Evolutionary conservation across 2,888 invertebrate genomes (phyloP).

Genomic region (Augochlorella aurata): DNA sequence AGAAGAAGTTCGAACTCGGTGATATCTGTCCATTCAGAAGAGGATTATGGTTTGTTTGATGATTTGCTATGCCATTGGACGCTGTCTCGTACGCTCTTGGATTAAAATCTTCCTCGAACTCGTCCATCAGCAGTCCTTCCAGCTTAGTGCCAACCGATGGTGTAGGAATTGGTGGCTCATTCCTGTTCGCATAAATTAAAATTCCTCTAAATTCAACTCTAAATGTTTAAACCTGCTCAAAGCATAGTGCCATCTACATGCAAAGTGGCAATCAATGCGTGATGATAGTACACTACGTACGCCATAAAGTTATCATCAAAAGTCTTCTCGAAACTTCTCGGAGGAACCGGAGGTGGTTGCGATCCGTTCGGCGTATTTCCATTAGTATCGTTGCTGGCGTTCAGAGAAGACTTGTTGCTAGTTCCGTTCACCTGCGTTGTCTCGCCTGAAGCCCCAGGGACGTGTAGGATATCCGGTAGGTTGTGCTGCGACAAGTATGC

Average conservation of each 20-base stretch:
- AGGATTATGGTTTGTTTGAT: conserved; percentile 74
- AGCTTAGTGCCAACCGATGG: conserved; percentile 90
- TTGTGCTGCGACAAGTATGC: conserved; percentile 83
- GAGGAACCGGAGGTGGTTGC: conserved; percentile 78
- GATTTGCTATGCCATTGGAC: conserved; percentile 80
- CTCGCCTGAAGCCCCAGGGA: conserved; percentile 72
- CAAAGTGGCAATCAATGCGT: background rate
- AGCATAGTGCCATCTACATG: background rate
- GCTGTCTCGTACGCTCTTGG: conserved; percentile 91
- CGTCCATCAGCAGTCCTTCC: conserved; percentile 89
- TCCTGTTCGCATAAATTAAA: conserved; percentile 49
- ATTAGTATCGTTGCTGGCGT: conserved; percentile 74
- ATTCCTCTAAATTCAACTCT: background rate
- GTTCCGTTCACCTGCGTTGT: conserved; percentile 76
- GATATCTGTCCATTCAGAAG: conserved; percentile 79
- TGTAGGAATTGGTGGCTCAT: conserved; percentile 70
- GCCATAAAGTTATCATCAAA: conserved; percentile 80
- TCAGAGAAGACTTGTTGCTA: conserved; percentile 66
- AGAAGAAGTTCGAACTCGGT: conserved; percentile 82
- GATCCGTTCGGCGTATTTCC: conserved; percentile 80
- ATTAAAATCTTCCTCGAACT: conserved; percentile 93
- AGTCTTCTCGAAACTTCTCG: conserved; percentile 78
- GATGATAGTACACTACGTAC: conserved; percentile 53
- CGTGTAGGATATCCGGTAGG: conserved; percentile 83
- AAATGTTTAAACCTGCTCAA: background rate